A percentile compares a stretch with the other conserved stretches of the same genome.
phyloP scores from a whole-genome alignment of 2,888 invertebrate genomes.

The Mellilla xanthometata region DNA sequence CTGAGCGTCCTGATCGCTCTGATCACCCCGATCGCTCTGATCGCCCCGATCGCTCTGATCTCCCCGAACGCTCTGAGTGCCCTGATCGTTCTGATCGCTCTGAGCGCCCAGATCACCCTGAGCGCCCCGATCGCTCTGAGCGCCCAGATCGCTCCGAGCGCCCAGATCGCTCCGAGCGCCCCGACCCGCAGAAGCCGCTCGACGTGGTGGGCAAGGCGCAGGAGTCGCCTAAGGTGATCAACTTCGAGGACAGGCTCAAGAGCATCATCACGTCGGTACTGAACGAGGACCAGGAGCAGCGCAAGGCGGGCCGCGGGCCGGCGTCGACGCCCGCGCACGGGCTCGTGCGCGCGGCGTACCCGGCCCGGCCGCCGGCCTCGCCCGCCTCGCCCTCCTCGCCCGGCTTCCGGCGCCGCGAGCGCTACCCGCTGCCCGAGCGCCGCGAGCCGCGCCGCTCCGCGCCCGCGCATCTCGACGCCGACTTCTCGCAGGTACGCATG shows the following conservation, averaged over 20 bases:
- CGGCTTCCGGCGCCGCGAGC: conserved; percentile 57
- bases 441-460: conserved; percentile 52
- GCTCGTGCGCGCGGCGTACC: conserved; percentile 45
- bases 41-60: no score
- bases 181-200: conserved; percentile 66
- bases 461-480: conserved; percentile 47
- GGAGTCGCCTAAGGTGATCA: conserved; percentile 89
- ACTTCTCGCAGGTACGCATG: conserved; percentile 76
- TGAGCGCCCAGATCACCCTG: conserved; percentile 38
- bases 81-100: conserved; percentile 41
- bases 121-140: conserved; percentile 42
- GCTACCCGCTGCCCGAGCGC: conserved; percentile 33
- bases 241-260: conserved; percentile 94
- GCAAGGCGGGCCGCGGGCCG: conserved; percentile 52
- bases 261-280: conserved; percentile 93
- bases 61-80: conserved; percentile 40
- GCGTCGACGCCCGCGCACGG: conserved; percentile 50
- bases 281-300: conserved; percentile 89
- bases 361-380: conserved; percentile 27
- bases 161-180: no score
- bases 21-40: no score
- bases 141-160: conserved; percentile 40
- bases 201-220: conserved; percentile 81
- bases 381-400: conserved; percentile 18
- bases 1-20: no score